Conservation (phyloP, 2,888 invertebrate genomes). For the Melanostoma mellinum region DNA sequence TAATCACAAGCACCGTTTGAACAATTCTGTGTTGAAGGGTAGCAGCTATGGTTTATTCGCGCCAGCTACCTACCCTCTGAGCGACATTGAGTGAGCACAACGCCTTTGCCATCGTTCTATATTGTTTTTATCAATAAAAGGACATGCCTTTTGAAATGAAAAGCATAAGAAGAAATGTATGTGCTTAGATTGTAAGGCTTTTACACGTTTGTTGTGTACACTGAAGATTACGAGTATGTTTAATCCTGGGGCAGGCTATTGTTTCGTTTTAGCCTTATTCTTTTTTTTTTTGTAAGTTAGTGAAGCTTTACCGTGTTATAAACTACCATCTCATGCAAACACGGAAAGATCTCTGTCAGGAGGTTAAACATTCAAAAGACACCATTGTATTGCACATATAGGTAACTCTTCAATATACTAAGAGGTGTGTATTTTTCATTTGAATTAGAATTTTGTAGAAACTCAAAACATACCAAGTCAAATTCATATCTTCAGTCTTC, state of each 20-base stretch:
- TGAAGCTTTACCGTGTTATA: too few species aligned
- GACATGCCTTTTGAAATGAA: slow-evolving; percentile 28
- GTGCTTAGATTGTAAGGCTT: neutral
- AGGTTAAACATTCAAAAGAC: too few species aligned
- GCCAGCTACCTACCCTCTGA: slow-evolving; percentile 5
- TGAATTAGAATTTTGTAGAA: too few species aligned
- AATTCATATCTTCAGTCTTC: too few species aligned
- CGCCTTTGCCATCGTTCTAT: slow-evolving; percentile 18
- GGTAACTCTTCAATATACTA: too few species aligned
- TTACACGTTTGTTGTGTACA: neutral
- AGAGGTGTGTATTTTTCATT: too few species aligned
- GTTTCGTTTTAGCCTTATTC: neutral
- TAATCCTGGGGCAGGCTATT: slow-evolving; percentile 24
- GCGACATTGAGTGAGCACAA: slow-evolving; percentile 14
- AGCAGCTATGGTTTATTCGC: slow-evolving; percentile 5
- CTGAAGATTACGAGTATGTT: slow-evolving; percentile 2
- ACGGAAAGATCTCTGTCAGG: neutral
- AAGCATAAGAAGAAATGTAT: slow-evolving; percentile 14
- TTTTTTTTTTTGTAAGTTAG: neutral
- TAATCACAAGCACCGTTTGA: slow-evolving; percentile 1
- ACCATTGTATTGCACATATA: too few species aligned
- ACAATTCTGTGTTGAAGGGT: slow-evolving; percentile 8
- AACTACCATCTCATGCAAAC: neutral
- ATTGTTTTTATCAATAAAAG: slow-evolving; percentile 54
- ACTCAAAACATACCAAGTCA: too few species aligned